phyloP scores from a whole-genome alignment of 2,888 invertebrate species.

The Julus scandinavius region DNA sequence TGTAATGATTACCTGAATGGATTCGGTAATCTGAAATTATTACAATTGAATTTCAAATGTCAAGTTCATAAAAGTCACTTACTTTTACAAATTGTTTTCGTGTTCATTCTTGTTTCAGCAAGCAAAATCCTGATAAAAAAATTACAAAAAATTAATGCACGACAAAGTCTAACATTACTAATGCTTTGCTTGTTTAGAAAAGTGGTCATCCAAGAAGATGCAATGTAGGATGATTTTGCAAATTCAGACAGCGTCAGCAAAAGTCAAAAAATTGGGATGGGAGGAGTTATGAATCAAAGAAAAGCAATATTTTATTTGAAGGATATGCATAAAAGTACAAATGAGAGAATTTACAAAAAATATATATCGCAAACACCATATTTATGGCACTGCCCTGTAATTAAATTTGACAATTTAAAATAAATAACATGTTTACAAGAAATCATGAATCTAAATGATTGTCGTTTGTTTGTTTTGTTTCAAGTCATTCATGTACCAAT shows the following conservation, averaged over 20 bases:
- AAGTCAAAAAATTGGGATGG: background rate
- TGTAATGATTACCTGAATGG: background rate
- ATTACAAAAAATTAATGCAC: background rate
- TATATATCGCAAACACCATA: background rate
- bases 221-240: no score
- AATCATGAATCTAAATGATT: background rate
- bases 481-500: background rate
- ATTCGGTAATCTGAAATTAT: background rate
- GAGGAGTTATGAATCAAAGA: background rate
- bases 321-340: background rate
- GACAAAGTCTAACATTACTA: no score
- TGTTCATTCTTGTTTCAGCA: background rate
- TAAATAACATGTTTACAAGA: conserved; percentile 11
- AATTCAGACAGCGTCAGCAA: background rate
- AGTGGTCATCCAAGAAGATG: no score
- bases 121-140: background rate
- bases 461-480: no score
- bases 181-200: no score
- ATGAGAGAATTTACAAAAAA: conserved; percentile 22
- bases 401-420: conserved; percentile 27
- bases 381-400: conserved; percentile 25
- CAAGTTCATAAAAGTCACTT: background rate
- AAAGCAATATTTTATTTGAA: background rate
- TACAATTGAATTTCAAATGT: background rate
- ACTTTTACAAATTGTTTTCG: background rate